Conservation (phyloP, 2,113 vertebrate species). For the Egretta garzetta region DNA sequence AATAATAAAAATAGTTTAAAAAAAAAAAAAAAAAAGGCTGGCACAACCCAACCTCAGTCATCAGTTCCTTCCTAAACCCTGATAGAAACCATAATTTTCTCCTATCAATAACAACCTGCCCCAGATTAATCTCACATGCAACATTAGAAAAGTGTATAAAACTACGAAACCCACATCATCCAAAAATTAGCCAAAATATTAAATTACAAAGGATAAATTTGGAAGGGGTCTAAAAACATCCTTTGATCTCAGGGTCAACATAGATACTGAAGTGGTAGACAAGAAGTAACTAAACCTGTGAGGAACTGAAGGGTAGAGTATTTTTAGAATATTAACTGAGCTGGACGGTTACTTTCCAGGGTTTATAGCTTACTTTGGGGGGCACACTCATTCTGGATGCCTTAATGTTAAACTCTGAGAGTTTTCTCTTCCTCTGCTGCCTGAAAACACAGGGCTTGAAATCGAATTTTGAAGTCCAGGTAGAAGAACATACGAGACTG, state of each 20-base stretch:
- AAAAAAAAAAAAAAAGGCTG: neutral
- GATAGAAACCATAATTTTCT: neutral
- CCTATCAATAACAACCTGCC: neutral
- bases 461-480: neutral
- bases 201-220: neutral
- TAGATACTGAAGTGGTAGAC: neutral
- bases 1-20: neutral
- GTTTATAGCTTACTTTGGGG: neutral
- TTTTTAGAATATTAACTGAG: neutral
- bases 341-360: neutral
- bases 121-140: neutral
- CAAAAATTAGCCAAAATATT: neutral
- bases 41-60: neutral
- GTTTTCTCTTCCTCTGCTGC: neutral
- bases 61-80: neutral
- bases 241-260: neutral
- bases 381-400: neutral
- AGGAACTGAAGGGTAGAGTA: neutral
- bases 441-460: neutral
- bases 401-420: neutral
- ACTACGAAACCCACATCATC: neutral
- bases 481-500: neutral
- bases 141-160: neutral
- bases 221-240: neutral
- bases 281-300: neutral